Conservation (phyloP, 2,113 vertebrate genomes). For the Henicopernis longicauda region DNA sequence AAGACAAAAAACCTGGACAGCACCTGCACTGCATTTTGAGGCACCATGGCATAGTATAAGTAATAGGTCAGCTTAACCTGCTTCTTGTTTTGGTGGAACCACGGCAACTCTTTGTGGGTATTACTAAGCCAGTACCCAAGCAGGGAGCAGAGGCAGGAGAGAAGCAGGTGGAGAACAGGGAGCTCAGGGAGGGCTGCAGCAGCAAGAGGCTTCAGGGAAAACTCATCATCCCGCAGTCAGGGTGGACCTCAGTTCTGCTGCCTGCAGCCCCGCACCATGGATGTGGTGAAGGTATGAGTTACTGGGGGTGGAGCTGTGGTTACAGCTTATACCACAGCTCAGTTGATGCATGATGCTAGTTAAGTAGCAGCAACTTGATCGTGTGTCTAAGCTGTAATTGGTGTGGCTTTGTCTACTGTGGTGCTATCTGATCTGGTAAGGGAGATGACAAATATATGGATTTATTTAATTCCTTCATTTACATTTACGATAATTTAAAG, state of each 20-base stretch:
- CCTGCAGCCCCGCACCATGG: not conserved
- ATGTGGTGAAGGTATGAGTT: not conserved
- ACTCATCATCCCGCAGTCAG: not conserved
- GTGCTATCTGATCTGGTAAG: slow-evolving; percentile 45
- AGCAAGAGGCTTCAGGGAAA: not conserved
- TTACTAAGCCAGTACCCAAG: not conserved
- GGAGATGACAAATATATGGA: slow-evolving; percentile 56
- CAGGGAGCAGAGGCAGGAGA: not conserved
- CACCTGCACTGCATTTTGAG: not conserved
- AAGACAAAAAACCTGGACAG: not conserved
- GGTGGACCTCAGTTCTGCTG: not conserved
- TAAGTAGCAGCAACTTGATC: not conserved
- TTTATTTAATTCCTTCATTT: slow-evolving; percentile 52
- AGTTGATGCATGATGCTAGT: not conserved
- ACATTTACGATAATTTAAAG: slow-evolving; percentile 40
- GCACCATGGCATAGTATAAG: not conserved
- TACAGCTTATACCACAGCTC: not conserved
- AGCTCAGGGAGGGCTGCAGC: not conserved
- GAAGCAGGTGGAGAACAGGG: not conserved
- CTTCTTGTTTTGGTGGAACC: not conserved
- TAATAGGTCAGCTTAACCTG: not conserved
- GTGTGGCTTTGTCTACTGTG: slow-evolving; percentile 34
- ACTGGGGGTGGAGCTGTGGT: not conserved
- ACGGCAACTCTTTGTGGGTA: not conserved
- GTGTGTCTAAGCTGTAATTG: not conserved